A percentile compares a stretch with the other conserved stretches of the same genome.
These are phyloP conservation scores for Drosophila tropicalis DNA, from an alignment of 1,140 invertebrate genomes.

Conservation along the genomic window DNA sequence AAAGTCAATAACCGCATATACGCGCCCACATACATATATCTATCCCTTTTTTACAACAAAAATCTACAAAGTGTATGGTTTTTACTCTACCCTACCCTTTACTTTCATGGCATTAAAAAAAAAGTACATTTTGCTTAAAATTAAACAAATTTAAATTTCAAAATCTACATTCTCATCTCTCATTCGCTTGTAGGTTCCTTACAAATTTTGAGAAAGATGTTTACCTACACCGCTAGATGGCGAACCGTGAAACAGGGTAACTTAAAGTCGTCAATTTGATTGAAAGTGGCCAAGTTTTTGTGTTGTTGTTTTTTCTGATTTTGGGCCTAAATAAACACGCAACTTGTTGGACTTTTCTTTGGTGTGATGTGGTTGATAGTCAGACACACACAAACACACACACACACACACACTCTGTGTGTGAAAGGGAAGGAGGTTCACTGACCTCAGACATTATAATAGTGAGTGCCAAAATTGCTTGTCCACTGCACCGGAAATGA, in stretches of 20 bases:
- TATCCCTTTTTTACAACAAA: conserved; percentile 16
- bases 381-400: not conserved
- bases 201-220: too few species aligned
- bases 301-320: conserved; percentile 12
- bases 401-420: not conserved
- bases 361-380: not conserved
- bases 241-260: not conserved
- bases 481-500: conserved; percentile 45
- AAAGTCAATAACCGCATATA: conserved; percentile 67
- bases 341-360: conserved; percentile 35
- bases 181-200: too few species aligned
- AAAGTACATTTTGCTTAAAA: too few species aligned
- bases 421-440: conserved; percentile 44
- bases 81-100: conserved; percentile 24
- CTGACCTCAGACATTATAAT: conserved; percentile 58
- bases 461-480: conserved; percentile 27
- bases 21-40: conserved; percentile 43
- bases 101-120: not conserved
- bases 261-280: not conserved
- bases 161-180: too few species aligned
- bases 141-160: too few species aligned
- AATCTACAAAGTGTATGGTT: conserved; percentile 37
- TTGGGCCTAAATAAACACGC: conserved; percentile 75
- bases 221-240: too few species aligned
- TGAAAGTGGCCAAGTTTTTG: not conserved